Percentiles rank a stretch among this genome's conserved stretches.
Conservation (phyloP, 2,797 vertebrate species). For the Bovichtus variegatus region DNA sequence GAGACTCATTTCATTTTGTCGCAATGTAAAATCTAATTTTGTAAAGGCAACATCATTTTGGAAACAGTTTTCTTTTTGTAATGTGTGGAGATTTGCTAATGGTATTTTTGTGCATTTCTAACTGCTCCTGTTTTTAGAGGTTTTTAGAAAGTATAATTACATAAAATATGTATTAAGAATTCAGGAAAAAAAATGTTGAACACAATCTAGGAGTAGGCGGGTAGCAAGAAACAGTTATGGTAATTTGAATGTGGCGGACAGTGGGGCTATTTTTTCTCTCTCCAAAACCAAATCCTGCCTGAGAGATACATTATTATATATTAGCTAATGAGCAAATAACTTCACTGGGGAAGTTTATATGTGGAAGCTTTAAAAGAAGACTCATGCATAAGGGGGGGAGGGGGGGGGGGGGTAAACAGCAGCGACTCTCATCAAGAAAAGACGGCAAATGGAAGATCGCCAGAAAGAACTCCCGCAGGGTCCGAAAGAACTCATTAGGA, state of each 20-base stretch:
- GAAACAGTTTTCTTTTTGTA: neutral
- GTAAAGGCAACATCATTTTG: neutral
- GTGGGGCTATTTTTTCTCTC: neutral
- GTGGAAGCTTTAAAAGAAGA: conserved; percentile 44
- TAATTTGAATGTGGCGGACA: conserved; percentile 22
- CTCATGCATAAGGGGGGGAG: conserved; percentile 31
- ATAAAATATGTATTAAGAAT: conserved; percentile 22
- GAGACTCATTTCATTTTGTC: too few relatives aligned
- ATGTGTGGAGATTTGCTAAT: neutral
- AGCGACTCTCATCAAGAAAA: conserved; percentile 55
- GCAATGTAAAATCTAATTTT: too few relatives aligned
- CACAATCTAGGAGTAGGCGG: conserved; percentile 2
- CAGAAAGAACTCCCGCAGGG: conserved; percentile 71
- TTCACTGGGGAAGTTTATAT: conserved; percentile 34
- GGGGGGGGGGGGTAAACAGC: conserved; percentile 12
- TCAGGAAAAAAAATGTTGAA: conserved; percentile 1
- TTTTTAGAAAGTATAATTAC: conserved; percentile 17
- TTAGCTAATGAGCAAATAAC: conserved; percentile 60
- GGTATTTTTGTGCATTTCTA: neutral
- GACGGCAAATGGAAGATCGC: conserved; percentile 57
- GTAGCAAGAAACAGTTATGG: conserved; percentile 14
- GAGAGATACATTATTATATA: conserved; percentile 35
- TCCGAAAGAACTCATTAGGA: conserved; percentile 77
- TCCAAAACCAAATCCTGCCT: conserved; percentile 27
- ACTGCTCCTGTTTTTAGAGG: neutral